Evolutionary conservation across 2,113 vertebrate genomes (phyloP).

Genomic region (Neotragus pygmaeus): DNA sequence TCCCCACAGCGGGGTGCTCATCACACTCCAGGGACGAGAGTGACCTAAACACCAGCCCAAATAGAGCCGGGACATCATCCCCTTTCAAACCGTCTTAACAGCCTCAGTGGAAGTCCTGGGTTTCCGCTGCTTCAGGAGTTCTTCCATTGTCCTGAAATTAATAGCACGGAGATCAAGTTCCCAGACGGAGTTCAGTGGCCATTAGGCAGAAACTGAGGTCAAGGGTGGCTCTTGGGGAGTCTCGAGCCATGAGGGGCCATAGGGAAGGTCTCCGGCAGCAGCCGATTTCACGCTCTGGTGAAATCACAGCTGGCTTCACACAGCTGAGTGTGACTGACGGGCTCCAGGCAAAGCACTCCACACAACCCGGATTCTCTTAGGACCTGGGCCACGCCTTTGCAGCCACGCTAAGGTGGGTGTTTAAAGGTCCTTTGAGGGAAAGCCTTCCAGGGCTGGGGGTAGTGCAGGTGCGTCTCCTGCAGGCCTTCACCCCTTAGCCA

Average conservation of each 20-base stretch:
- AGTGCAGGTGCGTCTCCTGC: neutral
- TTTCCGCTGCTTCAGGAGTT: neutral
- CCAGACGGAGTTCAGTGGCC: neutral
- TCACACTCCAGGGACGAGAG: neutral
- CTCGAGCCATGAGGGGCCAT: neutral
- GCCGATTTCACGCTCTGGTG: neutral
- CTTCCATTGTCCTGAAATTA: neutral
- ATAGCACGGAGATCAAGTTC: neutral
- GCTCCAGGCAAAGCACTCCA: neutral
- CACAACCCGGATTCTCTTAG: neutral
- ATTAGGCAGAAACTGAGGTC: neutral
- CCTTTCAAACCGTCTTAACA: neutral
- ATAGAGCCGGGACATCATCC: neutral
- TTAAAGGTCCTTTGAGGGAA: neutral
- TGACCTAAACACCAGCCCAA: neutral
- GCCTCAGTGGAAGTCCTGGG: neutral
- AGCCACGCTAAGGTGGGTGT: neutral
- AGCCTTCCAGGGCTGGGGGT: neutral
- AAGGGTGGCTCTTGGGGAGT: neutral
- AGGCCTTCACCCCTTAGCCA: neutral
- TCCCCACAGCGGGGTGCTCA: neutral
- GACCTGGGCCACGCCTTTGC: neutral
- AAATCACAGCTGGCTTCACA: neutral
- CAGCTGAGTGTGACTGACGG: neutral
- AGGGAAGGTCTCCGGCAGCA: neutral